Evolutionary conservation across 2,113 vertebrate genomes (phyloP).

Genomic region (Alosa alosa): DNA sequence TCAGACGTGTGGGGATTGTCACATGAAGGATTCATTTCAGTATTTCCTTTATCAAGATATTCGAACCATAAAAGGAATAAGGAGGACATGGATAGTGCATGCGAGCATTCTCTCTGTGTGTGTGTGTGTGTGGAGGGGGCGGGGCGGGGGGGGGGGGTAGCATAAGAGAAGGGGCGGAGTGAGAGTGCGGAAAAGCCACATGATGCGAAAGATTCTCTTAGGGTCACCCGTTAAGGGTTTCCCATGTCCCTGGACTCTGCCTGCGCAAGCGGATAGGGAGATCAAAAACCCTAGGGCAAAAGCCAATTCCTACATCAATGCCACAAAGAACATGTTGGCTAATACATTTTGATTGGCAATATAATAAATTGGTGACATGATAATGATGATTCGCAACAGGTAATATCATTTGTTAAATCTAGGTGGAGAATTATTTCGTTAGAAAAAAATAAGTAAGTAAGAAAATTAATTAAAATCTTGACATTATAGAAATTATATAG

Average conservation of each 20-base stretch:
- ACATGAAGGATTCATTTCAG: neutral
- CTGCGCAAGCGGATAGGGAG: conserved; percentile 14
- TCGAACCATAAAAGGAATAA: neutral
- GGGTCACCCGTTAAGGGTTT: conserved; percentile 39
- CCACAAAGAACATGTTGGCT: neutral
- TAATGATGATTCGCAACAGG: too few species aligned
- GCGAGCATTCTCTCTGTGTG: neutral
- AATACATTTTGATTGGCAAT: neutral
- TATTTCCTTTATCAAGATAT: neutral
- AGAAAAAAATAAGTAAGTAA: too few species aligned
- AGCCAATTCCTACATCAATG: neutral
- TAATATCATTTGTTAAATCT: neutral
- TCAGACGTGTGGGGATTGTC: neutral
- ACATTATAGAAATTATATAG: too few species aligned
- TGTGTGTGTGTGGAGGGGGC: too few species aligned
- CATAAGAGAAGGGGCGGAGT: neutral
- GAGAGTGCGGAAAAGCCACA: conserved; percentile 29
- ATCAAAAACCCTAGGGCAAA: neutral
- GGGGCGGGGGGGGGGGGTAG: neutral
- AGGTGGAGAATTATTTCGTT: too few species aligned
- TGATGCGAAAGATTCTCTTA: conserved; percentile 38
- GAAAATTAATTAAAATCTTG: too few species aligned
- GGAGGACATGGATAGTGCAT: neutral
- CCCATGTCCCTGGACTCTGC: conserved; percentile 30
- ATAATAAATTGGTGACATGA: neutral